phyloP scores from a whole-genome alignment of 1,140 invertebrate species.

The Zelostemma sp. region DNA sequence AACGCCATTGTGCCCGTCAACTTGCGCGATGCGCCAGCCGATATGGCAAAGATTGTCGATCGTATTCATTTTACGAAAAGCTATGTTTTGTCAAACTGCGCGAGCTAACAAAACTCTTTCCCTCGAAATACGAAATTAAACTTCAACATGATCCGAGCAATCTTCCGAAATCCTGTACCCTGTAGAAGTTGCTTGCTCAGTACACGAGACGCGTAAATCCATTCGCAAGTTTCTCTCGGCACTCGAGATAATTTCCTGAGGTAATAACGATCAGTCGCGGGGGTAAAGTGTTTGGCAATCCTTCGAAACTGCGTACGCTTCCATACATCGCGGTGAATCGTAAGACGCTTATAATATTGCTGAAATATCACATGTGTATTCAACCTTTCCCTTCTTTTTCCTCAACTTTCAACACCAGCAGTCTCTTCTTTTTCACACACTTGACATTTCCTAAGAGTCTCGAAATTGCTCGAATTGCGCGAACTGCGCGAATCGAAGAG shows the following conservation, averaged over 20 bases:
- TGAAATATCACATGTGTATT: constrained; percentile 1
- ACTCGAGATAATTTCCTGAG: constrained; percentile 38
- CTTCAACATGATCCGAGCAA: constrained; percentile 24
- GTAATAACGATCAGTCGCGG: constrained; percentile 25
- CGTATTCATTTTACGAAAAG: no score
- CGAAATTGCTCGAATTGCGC: not conserved
- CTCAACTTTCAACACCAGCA: no score
- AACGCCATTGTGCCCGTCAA: constrained; percentile 22
- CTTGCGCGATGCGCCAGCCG: constrained; percentile 14
- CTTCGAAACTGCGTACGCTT: not conserved
- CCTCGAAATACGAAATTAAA: constrained; percentile 21
- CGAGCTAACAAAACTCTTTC: constrained; percentile 14
- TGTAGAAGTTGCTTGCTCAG: constrained; percentile 33
- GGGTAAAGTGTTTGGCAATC: constrained; percentile 1
- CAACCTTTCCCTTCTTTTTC: not conserved
- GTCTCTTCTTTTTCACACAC: not conserved
- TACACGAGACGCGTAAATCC: constrained; percentile 22
- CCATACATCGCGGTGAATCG: not conserved
- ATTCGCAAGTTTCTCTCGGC: constrained; percentile 32
- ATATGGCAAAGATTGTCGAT: constrained; percentile 34
- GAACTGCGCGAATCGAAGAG: constrained; percentile 14
- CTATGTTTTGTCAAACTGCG: no score
- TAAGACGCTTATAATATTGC: constrained; percentile 8
- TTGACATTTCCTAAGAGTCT: no score
- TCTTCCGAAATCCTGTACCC: constrained; percentile 39